Evolutionary conservation across 2,797 vertebrate species (phyloP).

Genomic region (Periophthalmus magnuspinnatus): DNA sequence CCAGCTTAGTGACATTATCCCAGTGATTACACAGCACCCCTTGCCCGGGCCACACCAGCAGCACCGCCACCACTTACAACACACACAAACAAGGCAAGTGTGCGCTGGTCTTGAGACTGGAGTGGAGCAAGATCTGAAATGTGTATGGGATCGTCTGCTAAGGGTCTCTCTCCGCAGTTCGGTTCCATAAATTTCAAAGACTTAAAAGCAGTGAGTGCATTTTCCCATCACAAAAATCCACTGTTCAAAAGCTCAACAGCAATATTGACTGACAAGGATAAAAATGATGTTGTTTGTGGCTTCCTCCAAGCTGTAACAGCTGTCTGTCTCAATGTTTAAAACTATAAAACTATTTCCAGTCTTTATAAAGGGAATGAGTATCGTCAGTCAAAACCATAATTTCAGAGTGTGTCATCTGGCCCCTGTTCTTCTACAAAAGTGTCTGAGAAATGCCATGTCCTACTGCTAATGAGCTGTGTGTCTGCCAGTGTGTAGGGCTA

Average conservation of each 20-base stretch:
- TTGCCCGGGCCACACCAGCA: slow-evolving; percentile 47
- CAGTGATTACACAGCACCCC: slow-evolving; percentile 54
- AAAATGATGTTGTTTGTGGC: background rate
- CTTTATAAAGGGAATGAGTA: slow-evolving; percentile 21
- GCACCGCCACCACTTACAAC: slow-evolving; percentile 8
- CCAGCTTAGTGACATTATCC: slow-evolving; percentile 72
- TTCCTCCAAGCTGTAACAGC: background rate
- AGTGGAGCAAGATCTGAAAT: background rate
- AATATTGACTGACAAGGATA: background rate
- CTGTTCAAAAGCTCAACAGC: background rate
- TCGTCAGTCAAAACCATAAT: slow-evolving; percentile 42
- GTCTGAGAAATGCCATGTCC: slow-evolving; percentile 86
- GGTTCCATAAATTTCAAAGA: background rate
- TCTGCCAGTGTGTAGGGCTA: slow-evolving; percentile 45
- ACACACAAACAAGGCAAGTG: background rate
- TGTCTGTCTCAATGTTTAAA: background rate
- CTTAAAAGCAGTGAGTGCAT: background rate
- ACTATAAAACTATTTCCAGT: background rate
- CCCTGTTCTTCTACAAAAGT: slow-evolving; percentile 70
- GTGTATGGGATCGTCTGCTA: background rate
- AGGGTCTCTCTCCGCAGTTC: background rate
- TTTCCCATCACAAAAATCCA: background rate
- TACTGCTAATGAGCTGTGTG: slow-evolving; percentile 83
- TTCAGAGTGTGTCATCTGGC: slow-evolving; percentile 68
- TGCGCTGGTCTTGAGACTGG: background rate